Percentiles rank a stretch among this genome's conserved stretches.
phyloP scores from a whole-genome alignment of 2,888 invertebrate species.

The Caenorhabditis becei region DNA sequence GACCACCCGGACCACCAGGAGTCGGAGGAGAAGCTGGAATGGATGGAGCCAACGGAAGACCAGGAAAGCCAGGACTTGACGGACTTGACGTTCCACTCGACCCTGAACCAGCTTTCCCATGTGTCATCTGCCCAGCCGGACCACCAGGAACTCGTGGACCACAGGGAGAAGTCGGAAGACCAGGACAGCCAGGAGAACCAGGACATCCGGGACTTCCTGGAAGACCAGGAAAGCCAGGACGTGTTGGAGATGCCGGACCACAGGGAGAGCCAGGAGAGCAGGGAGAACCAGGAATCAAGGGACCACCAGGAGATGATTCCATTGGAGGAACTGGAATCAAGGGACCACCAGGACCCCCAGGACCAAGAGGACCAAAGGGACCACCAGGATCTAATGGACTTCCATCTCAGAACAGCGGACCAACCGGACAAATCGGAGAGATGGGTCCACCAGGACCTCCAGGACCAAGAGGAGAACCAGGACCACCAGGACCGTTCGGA shows the following conservation, averaged over 20 bases:
- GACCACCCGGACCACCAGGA: slow-evolving; percentile 81
- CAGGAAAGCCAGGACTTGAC: slow-evolving; percentile 80
- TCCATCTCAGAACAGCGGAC: slow-evolving; percentile 79
- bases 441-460: slow-evolving; percentile 78
- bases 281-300: slow-evolving; percentile 79
- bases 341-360: slow-evolving; percentile 80
- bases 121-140: slow-evolving; percentile 81
- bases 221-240: slow-evolving; percentile 77
- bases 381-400: slow-evolving; percentile 80
- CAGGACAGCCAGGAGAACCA: slow-evolving; percentile 77
- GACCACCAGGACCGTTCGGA: slow-evolving; percentile 78
- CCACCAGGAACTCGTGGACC: slow-evolving; percentile 79
- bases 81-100: slow-evolving; percentile 81
- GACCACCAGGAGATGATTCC: slow-evolving; percentile 81
- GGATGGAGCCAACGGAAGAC: slow-evolving; percentile 71
- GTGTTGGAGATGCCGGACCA: slow-evolving; percentile 79
- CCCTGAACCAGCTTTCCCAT: slow-evolving; percentile 81
- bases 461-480: slow-evolving; percentile 80
- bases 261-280: slow-evolving; percentile 78
- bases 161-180: slow-evolving; percentile 79
- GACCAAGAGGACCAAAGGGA: slow-evolving; percentile 80
- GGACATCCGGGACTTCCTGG: slow-evolving; percentile 79
- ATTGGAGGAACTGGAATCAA: slow-evolving; percentile 81
- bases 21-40: slow-evolving; percentile 77
- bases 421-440: slow-evolving; percentile 79